Percentiles rank a stretch among this genome's conserved stretches.
phyloP scores from a whole-genome alignment of 2,113 vertebrate genomes.

The Myiopsitta monachus region DNA sequence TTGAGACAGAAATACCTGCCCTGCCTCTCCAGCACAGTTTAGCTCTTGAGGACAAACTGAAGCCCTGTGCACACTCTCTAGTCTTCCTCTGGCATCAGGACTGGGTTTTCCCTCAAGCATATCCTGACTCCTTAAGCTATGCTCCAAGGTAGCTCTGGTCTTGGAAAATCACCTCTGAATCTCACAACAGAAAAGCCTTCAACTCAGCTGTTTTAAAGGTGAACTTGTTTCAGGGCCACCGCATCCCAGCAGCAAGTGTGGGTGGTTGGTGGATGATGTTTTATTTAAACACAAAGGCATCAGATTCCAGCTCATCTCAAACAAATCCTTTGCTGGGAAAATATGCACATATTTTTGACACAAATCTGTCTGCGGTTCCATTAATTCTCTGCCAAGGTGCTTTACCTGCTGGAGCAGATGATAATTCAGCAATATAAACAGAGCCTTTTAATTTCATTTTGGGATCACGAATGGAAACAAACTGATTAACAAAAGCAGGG shows the following conservation, averaged over 20 bases:
- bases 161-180: neutral
- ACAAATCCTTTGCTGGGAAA: slow-evolving; percentile 18
- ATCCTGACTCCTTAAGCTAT: neutral
- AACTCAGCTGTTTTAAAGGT: slow-evolving; percentile 50
- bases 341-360: slow-evolving; percentile 59
- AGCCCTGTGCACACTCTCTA: neutral
- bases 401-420: slow-evolving; percentile 58
- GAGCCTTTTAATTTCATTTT: slow-evolving; percentile 65
- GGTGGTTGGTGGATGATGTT: slow-evolving; percentile 44
- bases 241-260: neutral
- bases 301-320: slow-evolving; percentile 47
- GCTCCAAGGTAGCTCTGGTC: neutral
- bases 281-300: slow-evolving; percentile 63
- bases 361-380: neutral
- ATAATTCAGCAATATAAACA: slow-evolving; percentile 42
- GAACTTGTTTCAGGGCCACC: slow-evolving; percentile 34
- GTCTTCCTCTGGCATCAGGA: neutral
- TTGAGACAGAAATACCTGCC: neutral
- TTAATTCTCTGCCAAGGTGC: slow-evolving; percentile 26
- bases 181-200: neutral
- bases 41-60: neutral
- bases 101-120: neutral
- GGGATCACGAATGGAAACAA: slow-evolving; percentile 52
- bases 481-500: slow-evolving; percentile 64
- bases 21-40: neutral